These are phyloP conservation scores for Hymenochirus boettgeri DNA, from an alignment of 2,113 vertebrate genomes.

Conservation along the genomic window DNA sequence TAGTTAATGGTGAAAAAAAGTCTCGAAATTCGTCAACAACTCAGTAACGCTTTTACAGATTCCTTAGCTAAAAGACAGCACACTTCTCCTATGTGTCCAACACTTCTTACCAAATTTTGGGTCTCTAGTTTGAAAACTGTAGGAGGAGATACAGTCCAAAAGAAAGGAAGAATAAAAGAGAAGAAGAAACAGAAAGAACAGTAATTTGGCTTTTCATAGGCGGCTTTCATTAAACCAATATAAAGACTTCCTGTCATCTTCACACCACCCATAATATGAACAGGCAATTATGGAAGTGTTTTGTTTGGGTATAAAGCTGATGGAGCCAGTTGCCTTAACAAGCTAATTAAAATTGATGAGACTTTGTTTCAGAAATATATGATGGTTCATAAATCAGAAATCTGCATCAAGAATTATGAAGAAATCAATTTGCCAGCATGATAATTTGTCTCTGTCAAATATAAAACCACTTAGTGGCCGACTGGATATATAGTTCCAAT, in stretches of 20 bases:
- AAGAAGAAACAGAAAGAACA: too few relatives aligned
- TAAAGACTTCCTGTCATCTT: neutral
- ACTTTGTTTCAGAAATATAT: slow-evolving; percentile 5
- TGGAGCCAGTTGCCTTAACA: slow-evolving; percentile 23
- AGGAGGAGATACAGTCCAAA: too few relatives aligned
- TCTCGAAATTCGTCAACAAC: too few relatives aligned
- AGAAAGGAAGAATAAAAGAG: too few relatives aligned
- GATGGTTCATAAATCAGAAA: slow-evolving; percentile 30
- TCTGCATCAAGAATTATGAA: slow-evolving; percentile 13
- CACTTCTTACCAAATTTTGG: too few relatives aligned
- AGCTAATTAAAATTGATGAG: slow-evolving; percentile 27
- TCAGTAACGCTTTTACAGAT: too few relatives aligned
- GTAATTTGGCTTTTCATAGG: too few relatives aligned
- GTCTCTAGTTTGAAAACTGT: too few relatives aligned
- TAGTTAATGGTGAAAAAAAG: too few relatives aligned
- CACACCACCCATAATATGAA: neutral
- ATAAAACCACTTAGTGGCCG: slow-evolving; percentile 36
- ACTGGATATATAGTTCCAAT: slow-evolving; percentile 14
- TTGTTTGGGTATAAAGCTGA: neutral
- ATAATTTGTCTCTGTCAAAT: slow-evolving; percentile 41
- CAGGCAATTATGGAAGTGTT: neutral
- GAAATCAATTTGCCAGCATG: slow-evolving; percentile 21
- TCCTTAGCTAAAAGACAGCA: too few relatives aligned
- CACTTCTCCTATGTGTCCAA: too few relatives aligned
- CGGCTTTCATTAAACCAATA: neutral